Evolutionary conservation across 2,113 vertebrate species (phyloP), one percentile per base, ranked within the genome.

Genomic region (Rhinoderma darwinii): DNA sequence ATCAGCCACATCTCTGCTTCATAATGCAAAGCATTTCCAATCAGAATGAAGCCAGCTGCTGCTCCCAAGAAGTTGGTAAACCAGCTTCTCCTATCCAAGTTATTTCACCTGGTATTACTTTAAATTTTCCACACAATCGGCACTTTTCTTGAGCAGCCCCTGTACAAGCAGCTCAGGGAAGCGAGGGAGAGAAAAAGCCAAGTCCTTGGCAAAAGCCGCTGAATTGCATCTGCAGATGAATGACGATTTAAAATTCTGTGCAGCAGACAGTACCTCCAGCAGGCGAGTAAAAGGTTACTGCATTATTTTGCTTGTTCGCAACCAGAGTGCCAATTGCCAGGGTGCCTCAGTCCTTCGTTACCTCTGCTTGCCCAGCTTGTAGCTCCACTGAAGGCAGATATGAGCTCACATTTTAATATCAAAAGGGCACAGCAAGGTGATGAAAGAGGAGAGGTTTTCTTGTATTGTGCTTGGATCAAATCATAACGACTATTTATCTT

Each of bases 241-340:
- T 93, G 93, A 94, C 94, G 92, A 93, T 94, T 94, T 94, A 93
- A 93, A 93, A 94, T 94, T 93, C 94, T 91, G 0, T 95, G 92
- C 94, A 95, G 94, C 94, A 95, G 93, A 92, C 92, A 94, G 92
- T 94, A 94, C 93, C 92, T 94, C 93, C 90, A 93, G 93, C 94
- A 95, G 94, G 93, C 92, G 87, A 95, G 93, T 94, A 94, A 94
- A 93, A 94, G 94, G 91, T 93, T 95, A 93, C 93, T 93, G 93
- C 90, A 90, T 95, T 94, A 90, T 94, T 94, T 90, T 93, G 82
- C 90, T 93, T 94, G 89, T 94, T 95, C 94, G 89, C 92, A 93
- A 93, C 89, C 90, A 75, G 89, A 89, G 88, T 88, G 88, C 92
- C 91, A 91, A 91, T 92, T 88, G 93, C 76, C 84, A 4, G 20